Evolutionary conservation across 1,140 invertebrate genomes (phyloP).

Genomic region (Lepidurus arcticus): DNA sequence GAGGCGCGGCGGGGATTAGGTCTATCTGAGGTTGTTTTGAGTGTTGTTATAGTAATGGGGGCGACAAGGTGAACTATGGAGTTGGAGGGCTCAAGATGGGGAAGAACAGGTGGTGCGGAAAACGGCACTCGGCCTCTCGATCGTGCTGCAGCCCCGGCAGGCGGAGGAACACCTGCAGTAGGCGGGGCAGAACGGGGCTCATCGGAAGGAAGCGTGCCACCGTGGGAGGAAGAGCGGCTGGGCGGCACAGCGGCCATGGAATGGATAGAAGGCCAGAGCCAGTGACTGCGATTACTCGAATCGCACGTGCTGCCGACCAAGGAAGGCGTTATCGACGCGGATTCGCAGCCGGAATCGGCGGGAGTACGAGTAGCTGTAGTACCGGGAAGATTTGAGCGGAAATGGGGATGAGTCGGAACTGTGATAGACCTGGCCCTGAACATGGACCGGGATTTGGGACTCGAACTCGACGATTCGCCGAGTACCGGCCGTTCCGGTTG

Average conservation of each 20-base stretch:
- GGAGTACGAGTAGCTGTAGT: neutral
- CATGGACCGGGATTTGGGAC: neutral
- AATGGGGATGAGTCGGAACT: neutral
- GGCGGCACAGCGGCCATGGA: neutral
- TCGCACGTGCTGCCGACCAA: neutral
- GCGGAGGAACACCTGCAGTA: neutral
- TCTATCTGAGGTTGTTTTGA: conserved; percentile 3
- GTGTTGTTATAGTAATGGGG: conserved; percentile 18
- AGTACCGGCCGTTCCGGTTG: neutral
- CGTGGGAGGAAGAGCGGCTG: neutral
- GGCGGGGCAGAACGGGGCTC: neutral
- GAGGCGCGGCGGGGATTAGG: neutral
- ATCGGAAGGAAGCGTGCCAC: neutral
- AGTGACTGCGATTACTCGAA: neutral
- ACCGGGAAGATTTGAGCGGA: neutral
- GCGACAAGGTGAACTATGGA: neutral
- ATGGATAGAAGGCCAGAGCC: neutral
- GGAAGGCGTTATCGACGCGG: neutral
- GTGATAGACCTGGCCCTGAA: neutral
- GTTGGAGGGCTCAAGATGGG: neutral
- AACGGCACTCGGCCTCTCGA: neutral
- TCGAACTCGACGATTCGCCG: neutral
- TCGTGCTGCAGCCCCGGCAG: neutral
- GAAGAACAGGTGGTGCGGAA: neutral
- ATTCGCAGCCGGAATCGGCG: neutral